A percentile compares a stretch with the other conserved stretches of the same genome.
phyloP scores from a whole-genome alignment of 2,113 vertebrate species.

The Rynchops niger region DNA sequence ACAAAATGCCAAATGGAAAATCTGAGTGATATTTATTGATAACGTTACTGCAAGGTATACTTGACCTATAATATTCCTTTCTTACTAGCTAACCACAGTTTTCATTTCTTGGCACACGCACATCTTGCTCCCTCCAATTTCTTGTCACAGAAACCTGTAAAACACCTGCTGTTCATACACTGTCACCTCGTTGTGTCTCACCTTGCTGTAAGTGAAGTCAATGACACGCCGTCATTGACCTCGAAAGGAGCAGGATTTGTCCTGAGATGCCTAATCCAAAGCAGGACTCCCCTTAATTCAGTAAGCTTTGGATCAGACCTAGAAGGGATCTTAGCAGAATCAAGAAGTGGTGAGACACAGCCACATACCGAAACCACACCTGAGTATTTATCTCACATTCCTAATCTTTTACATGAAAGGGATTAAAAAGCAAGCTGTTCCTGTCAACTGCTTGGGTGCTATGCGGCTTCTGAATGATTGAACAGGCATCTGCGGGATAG shows the following conservation, averaged over 20 bases:
- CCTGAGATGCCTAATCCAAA: conserved; percentile 4
- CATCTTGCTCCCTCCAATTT: neutral
- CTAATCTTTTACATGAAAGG: conserved; percentile 11
- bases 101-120: neutral
- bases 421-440: conserved; percentile 11
- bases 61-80: neutral
- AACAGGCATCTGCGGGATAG: neutral
- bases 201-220: neutral
- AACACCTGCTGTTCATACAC: neutral
- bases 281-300: neutral
- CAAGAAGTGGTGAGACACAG: neutral
- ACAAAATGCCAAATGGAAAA: neutral
- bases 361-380: neutral
- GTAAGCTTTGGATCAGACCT: conserved; percentile 24
- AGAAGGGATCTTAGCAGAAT: neutral
- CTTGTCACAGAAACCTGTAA: neutral
- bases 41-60: neutral
- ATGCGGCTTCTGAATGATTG: neutral
- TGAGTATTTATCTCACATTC: neutral
- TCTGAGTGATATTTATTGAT: neutral
- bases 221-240: neutral
- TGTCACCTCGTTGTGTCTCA: neutral
- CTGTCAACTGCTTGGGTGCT: neutral
- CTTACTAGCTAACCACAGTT: neutral
- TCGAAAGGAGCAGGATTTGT: neutral